phyloP scores from a whole-genome alignment of 1,140 invertebrate species.

The Formica selysi region DNA sequence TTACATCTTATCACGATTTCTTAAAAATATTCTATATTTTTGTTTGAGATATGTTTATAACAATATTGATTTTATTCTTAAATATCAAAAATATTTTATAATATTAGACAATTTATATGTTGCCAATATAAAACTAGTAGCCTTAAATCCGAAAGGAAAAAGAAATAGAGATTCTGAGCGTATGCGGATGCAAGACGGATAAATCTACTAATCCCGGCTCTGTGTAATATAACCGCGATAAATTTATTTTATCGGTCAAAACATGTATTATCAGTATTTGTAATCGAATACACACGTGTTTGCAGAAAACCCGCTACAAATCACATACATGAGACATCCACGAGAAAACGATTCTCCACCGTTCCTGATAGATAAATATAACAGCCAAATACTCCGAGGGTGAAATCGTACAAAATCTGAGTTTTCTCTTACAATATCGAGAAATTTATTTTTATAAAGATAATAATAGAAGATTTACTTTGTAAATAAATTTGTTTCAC shows the following conservation, averaged over 20 bases:
- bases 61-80: not conserved
- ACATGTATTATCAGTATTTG: slow-evolving; percentile 42
- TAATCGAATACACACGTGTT: slow-evolving; percentile 29
- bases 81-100: not conserved
- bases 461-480: not conserved
- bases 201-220: slow-evolving; percentile 15
- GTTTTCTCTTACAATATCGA: slow-evolving; percentile 6
- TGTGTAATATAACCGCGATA: not conserved
- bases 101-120: not conserved
- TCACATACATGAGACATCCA: slow-evolving; percentile 18
- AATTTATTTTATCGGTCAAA: slow-evolving; percentile 29
- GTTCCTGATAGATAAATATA: slow-evolving; percentile 43
- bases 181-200: not conserved
- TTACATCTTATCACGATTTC: not conserved
- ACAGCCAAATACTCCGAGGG: not conserved
- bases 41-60: not conserved
- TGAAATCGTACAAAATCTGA: slow-evolving; percentile 1
- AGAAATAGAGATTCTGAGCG: not conserved
- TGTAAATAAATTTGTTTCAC: slow-evolving; percentile 22
- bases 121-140: not conserved
- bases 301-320: slow-evolving; percentile 24
- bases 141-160: not conserved
- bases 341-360: slow-evolving; percentile 16
- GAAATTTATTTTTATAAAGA: slow-evolving; percentile 24
- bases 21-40: not conserved